Base-by-base conservation (phyloP, 2,888 invertebrate genomes). In the Eristalis pertinax region DNA sequence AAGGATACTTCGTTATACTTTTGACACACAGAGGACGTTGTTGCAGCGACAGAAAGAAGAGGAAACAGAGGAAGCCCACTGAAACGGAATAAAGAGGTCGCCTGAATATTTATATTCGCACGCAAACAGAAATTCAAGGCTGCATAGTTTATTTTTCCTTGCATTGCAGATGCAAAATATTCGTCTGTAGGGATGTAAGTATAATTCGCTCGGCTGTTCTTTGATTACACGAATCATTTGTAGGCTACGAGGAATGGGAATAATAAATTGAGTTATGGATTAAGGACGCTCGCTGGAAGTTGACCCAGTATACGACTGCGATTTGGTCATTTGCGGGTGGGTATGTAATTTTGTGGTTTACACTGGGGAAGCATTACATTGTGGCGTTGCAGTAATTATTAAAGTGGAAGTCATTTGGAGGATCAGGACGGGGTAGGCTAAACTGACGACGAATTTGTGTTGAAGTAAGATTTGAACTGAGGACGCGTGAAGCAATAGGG, bases 1-100 rank as follows among this genome's bases (percentile, higher is more conserved):
- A 43, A 76, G 72, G 79, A 70, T 70, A 82, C 78, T 83, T 83
- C 58, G 76, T 84, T 87, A 72, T 73, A 32, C 79, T 76, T 87
- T 79, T 87, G 43, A 84, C 80, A 84, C 80, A 72, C 84, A 76
- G 76, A 84, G 72, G 73, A 84, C 65, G 84, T 43, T 75, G 35
- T 72, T 73, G 65, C 56, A 58, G 22, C 24, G 63, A 60, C 15
- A 68, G 24, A 70, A 26, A 32, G 32, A 32, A 26, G 11, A 67
- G 1, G 58, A 29, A 60, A 41, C 4, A 15, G 67, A 29, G 60
- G 67, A 69, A 43, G 72, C 24, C 67, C 50, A 85, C 60, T 85
- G 67, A 43, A 76, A 76, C 58, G 75, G 24, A 85, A 76, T 22
- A 82, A 82, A 67, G 63, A 56, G 74, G 68, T 80, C 38, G 50